A percentile compares a stretch with the other conserved stretches of the same genome.
Conservation (phyloP, 2,888 invertebrate genomes). For the Limnephilus marmoratus region DNA sequence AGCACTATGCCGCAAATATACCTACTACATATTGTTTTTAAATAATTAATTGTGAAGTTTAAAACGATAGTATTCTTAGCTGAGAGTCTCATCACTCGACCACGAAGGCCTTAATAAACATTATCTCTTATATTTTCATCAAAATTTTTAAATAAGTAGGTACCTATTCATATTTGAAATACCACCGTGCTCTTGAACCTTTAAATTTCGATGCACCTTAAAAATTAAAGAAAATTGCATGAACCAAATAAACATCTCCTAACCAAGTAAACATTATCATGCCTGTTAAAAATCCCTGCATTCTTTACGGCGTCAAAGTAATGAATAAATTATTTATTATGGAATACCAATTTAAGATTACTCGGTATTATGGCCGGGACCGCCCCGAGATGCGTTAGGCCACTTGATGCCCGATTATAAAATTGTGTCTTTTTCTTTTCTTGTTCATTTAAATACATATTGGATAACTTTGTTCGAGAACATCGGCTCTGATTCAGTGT, state of each 20-base stretch:
- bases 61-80: too few relatives aligned
- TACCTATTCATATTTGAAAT: background rate
- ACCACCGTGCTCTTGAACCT: background rate
- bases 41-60: too few relatives aligned
- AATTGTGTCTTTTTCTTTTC: conserved; percentile 39
- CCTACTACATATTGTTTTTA: too few relatives aligned
- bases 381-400: conserved; percentile 28
- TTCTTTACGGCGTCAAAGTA: conserved; percentile 16
- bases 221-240: conserved; percentile 11
- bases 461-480: conserved; percentile 39
- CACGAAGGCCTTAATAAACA: background rate
- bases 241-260: background rate
- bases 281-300: conserved; percentile 1
- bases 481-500: conserved; percentile 15
- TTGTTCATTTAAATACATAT: conserved; percentile 46
- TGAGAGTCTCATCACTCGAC: too few relatives aligned
- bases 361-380: conserved; percentile 8
- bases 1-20: too few relatives aligned
- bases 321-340: conserved; percentile 43
- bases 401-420: conserved; percentile 8
- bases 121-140: background rate
- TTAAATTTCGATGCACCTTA: background rate
- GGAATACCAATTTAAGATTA: conserved; percentile 33
- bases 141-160: background rate
- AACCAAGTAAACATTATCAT: background rate